Evolutionary conservation across 2,888 invertebrate species (phyloP), one percentile per base, ranked within the genome.

Genomic region (Embidobia sp.): DNA sequence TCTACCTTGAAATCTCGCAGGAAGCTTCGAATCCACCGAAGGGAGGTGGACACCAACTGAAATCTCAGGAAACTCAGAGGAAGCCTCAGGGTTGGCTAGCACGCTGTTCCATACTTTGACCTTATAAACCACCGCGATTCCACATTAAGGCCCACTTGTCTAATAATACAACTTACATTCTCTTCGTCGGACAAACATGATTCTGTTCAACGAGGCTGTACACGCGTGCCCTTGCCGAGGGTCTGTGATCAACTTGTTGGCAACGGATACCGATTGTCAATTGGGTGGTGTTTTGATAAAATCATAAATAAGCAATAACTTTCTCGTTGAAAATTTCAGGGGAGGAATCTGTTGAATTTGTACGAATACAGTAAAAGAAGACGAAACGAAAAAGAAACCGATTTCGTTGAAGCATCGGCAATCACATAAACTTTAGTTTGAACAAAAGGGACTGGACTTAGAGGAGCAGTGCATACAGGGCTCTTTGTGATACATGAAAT

Each of bases 11-110:
- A 51, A 49, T 67, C 49, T 64, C 59, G 11, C 87, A 97, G 96
- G 96, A 97, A 92, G 96, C 96, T 86, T 96, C 95, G 87, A 96
- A 96, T 91, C 96, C 96, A 83, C 94, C 94, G 57, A 95, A 96
- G 90, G 94, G 94, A 78, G 95, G 96, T 81, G 92, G 91, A 53
- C 95, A 95, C 90, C 95, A 95, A 89, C 90, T 96, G 86, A 94
- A 94, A 90, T 92, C 94, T 79, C 92, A 92, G 86, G 96, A 96
- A 89, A 94, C 94, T 86, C 93, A 93, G 90, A 93, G 93, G 91
- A 96, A 95, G 91, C 94, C 95, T 79, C 93, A 95, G 81, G 95
- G 94, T 90, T 96, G 96, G 96, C 91, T 96, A 87, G 94, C 96
- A 59, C 94, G 95, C 90, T 97, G 96, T 93, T 93, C 93, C 90